A percentile compares a stretch with the other conserved stretches of the same genome.
These are phyloP conservation scores for Sesamia nonagrioides DNA, from an alignment of 1,140 invertebrate genomes.

Conservation along the genomic window DNA sequence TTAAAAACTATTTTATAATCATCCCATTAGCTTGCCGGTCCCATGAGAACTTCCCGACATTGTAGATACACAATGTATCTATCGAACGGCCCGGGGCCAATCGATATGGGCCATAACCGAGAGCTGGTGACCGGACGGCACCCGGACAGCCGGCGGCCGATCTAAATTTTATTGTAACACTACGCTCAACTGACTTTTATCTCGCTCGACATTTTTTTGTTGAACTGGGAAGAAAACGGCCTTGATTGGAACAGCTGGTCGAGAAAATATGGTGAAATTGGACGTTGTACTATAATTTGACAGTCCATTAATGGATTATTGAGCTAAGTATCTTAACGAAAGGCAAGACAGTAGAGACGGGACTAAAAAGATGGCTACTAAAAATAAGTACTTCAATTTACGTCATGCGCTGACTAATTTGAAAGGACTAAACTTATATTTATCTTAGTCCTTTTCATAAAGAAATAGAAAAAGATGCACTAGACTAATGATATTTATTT, in stretches of 20 bases:
- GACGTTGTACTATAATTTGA: neutral
- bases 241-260: slow-evolving; percentile 25
- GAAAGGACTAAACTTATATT: too few species aligned
- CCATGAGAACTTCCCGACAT: slow-evolving; percentile 21
- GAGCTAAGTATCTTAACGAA: neutral
- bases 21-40: neutral
- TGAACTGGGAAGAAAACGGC: neutral
- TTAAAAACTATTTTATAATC: slow-evolving; percentile 12
- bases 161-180: slow-evolving; percentile 38
- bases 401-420: too few species aligned
- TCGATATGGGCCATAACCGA: slow-evolving; percentile 22
- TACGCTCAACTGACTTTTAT: slow-evolving; percentile 7
- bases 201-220: slow-evolving; percentile 3
- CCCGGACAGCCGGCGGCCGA: neutral
- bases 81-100: neutral
- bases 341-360: too few species aligned
- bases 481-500: too few species aligned
- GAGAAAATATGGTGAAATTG: neutral
- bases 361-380: neutral
- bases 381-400: too few species aligned
- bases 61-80: slow-evolving; percentile 20
- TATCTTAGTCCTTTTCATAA: too few species aligned
- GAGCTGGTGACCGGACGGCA: neutral
- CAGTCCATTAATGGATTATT: neutral
- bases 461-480: too few species aligned